Base-by-base conservation (phyloP, 1,140 invertebrate species). In the Hesperophylax magnus region DNA sequence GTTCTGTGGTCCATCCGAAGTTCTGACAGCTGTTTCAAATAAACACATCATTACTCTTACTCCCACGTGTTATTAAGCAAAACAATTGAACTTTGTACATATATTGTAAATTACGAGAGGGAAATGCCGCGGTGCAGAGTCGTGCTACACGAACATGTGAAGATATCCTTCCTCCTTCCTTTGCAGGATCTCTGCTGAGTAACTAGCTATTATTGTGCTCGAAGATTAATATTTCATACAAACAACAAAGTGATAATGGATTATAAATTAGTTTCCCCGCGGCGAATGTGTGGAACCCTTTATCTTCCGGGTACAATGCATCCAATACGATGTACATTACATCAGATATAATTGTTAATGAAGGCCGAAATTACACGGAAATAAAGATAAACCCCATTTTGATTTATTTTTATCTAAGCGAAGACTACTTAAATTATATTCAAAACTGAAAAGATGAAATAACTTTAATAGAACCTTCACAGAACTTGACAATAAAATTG, bases 161-260 rank as follows among this genome's bases (percentile, higher is more conserved):
- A 58, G 20, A 58, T 75, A 80, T 76, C 79, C 39, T 14, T 8
- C 8, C 8, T 8, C 58, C 71, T 61, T 65, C 58, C 79, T 58
- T 53, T 24, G 67, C 78, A 75, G 56, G 78, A 80, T 81, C 63
- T 34, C 31, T 69, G 65, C 65, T 39, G 39, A 34, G 31, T 72
- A 54, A 14, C 39, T 14, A 22, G n/a, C 14, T 52, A 76, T 63
- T 77, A 81, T 81, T 82, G 76, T 82, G 61, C 56, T 78, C 78
- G n/a, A 52, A 82, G 77, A 79, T 82, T 82, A 82, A 82, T 80
- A 82, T 78, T 81, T 82, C 79, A 82, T 77, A 80, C 77, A 78
- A 81, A 83, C 67, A 81, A 81, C 75, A 81, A n/a, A 81, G 79
- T 81, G 79, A 83, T 83, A 83, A 83, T 83, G 80, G 82, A 83